Percentiles rank a stretch among this genome's conserved stretches.
phyloP scores from a whole-genome alignment of 2,113 vertebrate species.

The Ovis aries region DNA sequence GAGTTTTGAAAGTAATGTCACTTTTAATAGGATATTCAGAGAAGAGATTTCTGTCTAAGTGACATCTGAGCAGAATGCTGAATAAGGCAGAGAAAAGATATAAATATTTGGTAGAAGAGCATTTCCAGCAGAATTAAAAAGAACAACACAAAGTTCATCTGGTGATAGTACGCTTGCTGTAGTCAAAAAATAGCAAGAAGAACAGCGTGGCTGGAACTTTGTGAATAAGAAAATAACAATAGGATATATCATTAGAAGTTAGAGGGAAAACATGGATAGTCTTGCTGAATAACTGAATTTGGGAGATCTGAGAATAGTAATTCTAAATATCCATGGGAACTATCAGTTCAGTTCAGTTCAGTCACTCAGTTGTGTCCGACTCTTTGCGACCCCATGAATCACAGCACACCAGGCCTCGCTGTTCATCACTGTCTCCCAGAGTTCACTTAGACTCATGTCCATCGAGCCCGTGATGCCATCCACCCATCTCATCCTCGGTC shows the following conservation, averaged over 20 bases:
- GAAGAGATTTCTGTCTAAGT: background rate
- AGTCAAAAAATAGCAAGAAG: background rate
- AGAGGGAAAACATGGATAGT: background rate
- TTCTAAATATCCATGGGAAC: background rate
- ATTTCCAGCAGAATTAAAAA: background rate
- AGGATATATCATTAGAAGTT: background rate
- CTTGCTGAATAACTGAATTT: background rate
- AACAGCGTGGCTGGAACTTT: background rate
- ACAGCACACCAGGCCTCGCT: too few species aligned
- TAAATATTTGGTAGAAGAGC: background rate
- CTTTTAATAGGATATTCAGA: background rate
- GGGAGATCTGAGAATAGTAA: background rate
- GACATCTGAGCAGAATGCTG: background rate
- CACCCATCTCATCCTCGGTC: too few species aligned
- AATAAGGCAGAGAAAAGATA: background rate
- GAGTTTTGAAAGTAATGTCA: background rate
- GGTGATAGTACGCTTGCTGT: background rate
- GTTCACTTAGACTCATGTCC: too few species aligned
- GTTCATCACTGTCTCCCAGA: too few species aligned
- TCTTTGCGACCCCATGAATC: too few species aligned
- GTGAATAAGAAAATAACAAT: background rate
- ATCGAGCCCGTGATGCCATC: too few species aligned
- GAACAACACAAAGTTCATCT: background rate
- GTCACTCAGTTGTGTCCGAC: too few species aligned
- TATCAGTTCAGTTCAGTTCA: too few species aligned